Conservation (phyloP, 2,113 vertebrate genomes). For the Cyprinodon tularosa region DNA sequence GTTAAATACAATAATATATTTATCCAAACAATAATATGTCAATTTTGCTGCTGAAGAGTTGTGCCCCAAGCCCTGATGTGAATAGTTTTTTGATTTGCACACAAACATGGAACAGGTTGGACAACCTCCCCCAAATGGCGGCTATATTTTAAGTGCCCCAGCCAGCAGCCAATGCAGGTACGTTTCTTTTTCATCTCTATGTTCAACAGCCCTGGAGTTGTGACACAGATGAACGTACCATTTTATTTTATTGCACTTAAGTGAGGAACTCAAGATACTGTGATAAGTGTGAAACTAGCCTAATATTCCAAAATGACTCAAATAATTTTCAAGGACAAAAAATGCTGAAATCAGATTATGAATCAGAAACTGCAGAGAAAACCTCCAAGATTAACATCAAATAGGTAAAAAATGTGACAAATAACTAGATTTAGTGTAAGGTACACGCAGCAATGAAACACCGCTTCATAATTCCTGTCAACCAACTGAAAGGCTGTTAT, state of each 20-base stretch:
- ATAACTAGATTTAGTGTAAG: background rate
- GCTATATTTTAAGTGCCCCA: too few relatives aligned
- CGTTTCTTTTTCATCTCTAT: too few relatives aligned
- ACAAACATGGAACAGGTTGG: too few relatives aligned
- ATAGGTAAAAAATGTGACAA: background rate
- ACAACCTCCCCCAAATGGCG: too few relatives aligned
- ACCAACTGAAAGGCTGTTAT: constrained; percentile 32
- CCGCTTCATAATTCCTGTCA: constrained; percentile 17
- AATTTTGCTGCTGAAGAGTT: too few relatives aligned
- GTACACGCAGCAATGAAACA: constrained; percentile 2
- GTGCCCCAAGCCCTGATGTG: too few relatives aligned
- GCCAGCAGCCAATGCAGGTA: too few relatives aligned
- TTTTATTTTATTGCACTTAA: background rate
- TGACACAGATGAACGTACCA: background rate
- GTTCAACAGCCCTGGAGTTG: background rate
- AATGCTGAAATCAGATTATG: background rate
- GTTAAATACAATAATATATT: too few relatives aligned
- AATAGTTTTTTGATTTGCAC: too few relatives aligned
- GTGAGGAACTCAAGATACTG: background rate
- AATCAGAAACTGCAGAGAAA: background rate
- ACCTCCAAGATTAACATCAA: background rate
- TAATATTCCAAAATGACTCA: background rate
- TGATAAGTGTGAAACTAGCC: background rate
- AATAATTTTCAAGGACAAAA: background rate
- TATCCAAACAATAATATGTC: too few relatives aligned